Base-by-base conservation (phyloP, 2,113 vertebrate genomes). In the Columba janthina region DNA sequence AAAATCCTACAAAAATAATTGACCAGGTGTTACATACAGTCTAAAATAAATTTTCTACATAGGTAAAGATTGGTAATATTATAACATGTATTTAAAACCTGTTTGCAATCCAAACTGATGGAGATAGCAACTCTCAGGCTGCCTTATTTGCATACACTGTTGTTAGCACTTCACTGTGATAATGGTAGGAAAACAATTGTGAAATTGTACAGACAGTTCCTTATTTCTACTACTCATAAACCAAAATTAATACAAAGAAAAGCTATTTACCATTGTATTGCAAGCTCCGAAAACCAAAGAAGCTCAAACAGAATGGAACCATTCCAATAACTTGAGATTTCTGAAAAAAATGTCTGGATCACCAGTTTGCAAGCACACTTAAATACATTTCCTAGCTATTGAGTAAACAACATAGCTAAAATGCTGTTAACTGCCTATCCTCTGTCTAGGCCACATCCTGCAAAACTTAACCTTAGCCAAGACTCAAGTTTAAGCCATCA, bases 331-430 rank as follows among this genome's bases (percentile, higher is more conserved):
- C 53, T 32, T 53, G 15, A 72, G 48, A 40, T 38, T 38, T 4
- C 24, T 61, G 31, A 9, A 40, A n/a, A n/a, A 21, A 36, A 66
- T 24, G 28, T 7, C 44, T 40, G 18, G 15, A 34, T 61, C 62
- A 12, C 15, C 17, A 42, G 25, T 32, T 77, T 81, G 28, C n/a
- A n/a, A 60, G 34, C 9, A 66, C 12, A 19, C 10, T 19, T 28
- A 14, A 4, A 13, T 22, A 1, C 2, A 2, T 56, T 70, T 56
- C 28, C 9, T 21, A 54, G 6, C n/a, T 54, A 9, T 4, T 38
- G 34, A 38, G 21, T 44, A 54, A 75, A 50, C 22, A 60, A 25
- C 14, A 28, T 5, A 29, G 58, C 53, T 24, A 50, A 26, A 14
- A 50, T 25, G 18, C 44, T 65, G 51, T 36, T 54, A 60, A 26